These are phyloP conservation scores for Psephotus haematonotus DNA, from an alignment of 2,113 vertebrate genomes.

Conservation along the genomic window DNA sequence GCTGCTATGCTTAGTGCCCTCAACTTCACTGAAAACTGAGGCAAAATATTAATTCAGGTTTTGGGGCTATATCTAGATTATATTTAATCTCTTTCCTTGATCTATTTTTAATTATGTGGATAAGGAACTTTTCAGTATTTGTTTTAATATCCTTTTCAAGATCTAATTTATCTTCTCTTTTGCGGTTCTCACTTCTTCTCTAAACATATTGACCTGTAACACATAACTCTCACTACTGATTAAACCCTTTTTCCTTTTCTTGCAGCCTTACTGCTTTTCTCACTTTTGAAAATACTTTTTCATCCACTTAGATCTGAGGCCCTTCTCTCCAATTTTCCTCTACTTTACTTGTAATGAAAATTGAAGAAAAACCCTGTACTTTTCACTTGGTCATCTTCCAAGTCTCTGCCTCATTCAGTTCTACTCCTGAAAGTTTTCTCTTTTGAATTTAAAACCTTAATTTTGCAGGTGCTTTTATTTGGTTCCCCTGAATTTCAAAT, in stretches of 20 bases:
- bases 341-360: not conserved
- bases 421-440: not conserved
- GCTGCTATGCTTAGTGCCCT: not conserved
- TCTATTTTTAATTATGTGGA: conserved; percentile 55
- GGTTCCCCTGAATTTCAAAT: not conserved
- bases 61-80: not conserved
- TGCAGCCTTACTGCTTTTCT: not conserved
- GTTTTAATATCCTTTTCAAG: conserved; percentile 43
- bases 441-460: conserved; percentile 5
- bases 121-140: conserved; percentile 44
- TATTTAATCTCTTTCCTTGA: conserved; percentile 31
- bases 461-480: not conserved
- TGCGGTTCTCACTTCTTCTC: conserved; percentile 24
- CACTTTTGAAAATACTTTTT: not conserved
- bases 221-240: not conserved
- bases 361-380: not conserved
- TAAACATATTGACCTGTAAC: conserved; percentile 32
- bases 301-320: not conserved
- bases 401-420: not conserved
- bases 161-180: conserved; percentile 45
- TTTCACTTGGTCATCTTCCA: not conserved
- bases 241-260: not conserved
- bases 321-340: not conserved
- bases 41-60: conserved; percentile 19
- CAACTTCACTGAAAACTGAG: not conserved